A percentile compares a stretch with the other conserved stretches of the same genome.
These are phyloP conservation scores for Rhagonycha fulva DNA, from an alignment of 2,888 invertebrate genomes.

Conservation along the genomic window DNA sequence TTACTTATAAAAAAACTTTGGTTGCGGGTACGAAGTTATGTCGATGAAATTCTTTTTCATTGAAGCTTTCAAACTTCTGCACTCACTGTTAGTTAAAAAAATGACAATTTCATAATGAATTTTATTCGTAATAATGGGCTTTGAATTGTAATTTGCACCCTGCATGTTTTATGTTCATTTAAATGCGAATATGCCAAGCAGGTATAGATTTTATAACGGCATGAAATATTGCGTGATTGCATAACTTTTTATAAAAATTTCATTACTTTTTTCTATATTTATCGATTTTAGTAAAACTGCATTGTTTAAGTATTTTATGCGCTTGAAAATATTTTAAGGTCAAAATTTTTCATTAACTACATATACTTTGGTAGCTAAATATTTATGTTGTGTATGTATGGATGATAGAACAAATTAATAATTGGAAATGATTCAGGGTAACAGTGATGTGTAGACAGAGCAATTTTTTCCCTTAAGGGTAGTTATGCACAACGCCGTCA, in stretches of 20 bases:
- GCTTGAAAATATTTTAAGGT: background rate
- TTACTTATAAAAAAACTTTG: too few species aligned
- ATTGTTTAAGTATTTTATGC: background rate
- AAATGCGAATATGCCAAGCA: background rate
- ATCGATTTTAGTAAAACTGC: background rate
- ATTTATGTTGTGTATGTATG: background rate
- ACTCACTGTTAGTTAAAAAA: background rate
- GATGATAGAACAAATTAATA: too few species aligned
- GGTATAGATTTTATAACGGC: background rate
- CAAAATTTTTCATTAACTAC: background rate
- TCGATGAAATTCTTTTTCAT: too few species aligned
- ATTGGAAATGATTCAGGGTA: too few species aligned
- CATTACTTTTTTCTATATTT: background rate
- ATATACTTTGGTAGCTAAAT: background rate
- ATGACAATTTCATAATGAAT: background rate
- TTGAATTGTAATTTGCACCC: background rate
- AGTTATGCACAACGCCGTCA: too few species aligned
- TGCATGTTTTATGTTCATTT: background rate
- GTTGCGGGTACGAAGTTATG: too few species aligned
- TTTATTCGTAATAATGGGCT: background rate
- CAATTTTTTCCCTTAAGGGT: too few species aligned
- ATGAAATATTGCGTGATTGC: background rate
- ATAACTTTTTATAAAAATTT: background rate
- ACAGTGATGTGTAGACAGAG: too few species aligned
- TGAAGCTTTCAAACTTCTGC: background rate